These are phyloP conservation scores for Notarius lentiginosus DNA, from an alignment of 2,113 vertebrate genomes.

Conservation along the genomic window DNA sequence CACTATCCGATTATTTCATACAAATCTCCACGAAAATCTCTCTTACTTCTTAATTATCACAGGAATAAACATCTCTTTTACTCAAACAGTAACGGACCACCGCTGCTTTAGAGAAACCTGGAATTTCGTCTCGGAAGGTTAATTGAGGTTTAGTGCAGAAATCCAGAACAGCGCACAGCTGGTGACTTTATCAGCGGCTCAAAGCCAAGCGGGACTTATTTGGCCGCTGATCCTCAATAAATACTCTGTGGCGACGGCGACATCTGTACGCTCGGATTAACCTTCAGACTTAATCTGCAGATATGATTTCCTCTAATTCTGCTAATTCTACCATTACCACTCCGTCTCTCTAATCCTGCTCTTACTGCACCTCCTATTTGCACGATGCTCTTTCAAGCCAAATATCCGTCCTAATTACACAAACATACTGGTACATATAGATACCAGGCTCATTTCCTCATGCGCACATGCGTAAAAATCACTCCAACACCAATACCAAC, in stretches of 20 bases:
- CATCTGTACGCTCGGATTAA: constrained; percentile 19
- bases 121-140: not conserved
- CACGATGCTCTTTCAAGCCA: not conserved
- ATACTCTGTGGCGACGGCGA: constrained; percentile 26
- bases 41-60: not conserved
- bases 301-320: constrained; percentile 28
- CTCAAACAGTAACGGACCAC: not conserved
- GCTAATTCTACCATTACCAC: not conserved
- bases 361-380: not conserved
- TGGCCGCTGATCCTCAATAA: constrained; percentile 12
- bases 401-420: not conserved
- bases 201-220: constrained; percentile 21
- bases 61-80: not conserved
- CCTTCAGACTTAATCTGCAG: constrained; percentile 11
- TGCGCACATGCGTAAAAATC: not conserved
- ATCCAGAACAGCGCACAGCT: constrained; percentile 11
- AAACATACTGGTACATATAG: not conserved
- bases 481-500: not conserved
- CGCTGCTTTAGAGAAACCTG: not conserved
- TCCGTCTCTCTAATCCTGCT: not conserved
- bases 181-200: constrained; percentile 32
- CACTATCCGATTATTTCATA: not conserved
- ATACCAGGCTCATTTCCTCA: not conserved
- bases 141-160: constrained; percentile 22
- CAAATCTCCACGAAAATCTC: not conserved